phyloP scores from a whole-genome alignment of 2,797 vertebrate genomes.

The Amphiprion clarkii region DNA sequence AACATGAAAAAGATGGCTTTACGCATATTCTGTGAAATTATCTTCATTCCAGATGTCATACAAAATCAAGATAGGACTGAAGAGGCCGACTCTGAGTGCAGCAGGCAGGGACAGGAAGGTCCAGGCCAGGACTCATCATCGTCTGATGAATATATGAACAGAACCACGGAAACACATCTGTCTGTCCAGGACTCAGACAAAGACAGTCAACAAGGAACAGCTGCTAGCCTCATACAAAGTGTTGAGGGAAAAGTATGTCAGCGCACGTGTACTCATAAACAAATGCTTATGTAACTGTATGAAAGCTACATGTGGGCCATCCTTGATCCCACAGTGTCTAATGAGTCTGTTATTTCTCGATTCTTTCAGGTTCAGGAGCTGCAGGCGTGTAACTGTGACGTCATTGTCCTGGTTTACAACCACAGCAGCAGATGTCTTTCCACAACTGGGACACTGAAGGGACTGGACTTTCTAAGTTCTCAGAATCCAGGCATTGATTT shows the following conservation, averaged over 20 bases:
- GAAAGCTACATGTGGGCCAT: background rate
- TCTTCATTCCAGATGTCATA: background rate
- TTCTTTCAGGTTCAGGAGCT: background rate
- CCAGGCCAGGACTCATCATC: background rate
- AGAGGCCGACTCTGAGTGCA: background rate
- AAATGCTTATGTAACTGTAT: background rate
- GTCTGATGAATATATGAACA: too few relatives aligned
- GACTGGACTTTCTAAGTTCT: background rate
- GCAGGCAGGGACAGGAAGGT: background rate
- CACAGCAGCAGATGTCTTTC: background rate
- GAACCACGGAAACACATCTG: background rate
- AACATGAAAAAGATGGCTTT: background rate
- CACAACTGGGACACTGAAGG: background rate
- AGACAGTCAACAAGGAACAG: background rate
- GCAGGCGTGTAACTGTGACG: background rate
- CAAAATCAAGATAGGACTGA: background rate
- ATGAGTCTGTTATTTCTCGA: background rate
- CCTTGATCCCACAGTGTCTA: background rate
- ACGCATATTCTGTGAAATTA: background rate
- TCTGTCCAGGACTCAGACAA: background rate
- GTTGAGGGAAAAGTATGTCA: background rate
- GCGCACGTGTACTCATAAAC: background rate
- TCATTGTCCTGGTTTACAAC: background rate
- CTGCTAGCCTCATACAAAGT: background rate
- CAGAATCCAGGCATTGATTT: constrained; percentile 7